Evolutionary conservation across 2,113 vertebrate genomes (phyloP).

Genomic region (Chinchilla lanigera): DNA sequence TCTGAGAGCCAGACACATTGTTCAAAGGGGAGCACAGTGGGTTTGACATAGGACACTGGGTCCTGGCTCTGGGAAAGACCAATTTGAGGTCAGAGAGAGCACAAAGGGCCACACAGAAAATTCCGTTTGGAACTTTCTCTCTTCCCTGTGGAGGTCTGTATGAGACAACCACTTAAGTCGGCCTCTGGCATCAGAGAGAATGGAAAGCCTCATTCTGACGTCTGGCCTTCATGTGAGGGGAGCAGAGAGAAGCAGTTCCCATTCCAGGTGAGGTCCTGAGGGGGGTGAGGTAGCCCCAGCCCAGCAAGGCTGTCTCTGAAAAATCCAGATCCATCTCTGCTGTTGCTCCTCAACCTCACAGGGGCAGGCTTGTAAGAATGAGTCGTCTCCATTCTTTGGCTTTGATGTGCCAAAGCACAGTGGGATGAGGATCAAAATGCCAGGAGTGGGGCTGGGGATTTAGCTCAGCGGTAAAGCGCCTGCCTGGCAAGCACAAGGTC

Average conservation of each 20-base stretch:
- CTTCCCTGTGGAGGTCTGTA: not conserved
- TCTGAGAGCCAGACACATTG: not conserved
- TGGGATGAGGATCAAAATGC: not conserved
- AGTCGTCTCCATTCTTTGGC: not conserved
- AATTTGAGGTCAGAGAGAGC: not conserved
- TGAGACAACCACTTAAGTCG: not conserved
- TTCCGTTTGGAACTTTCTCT: not conserved
- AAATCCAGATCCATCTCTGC: not conserved
- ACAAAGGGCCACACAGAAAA: not conserved
- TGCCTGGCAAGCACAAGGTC: too few species aligned
- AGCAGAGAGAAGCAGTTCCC: not conserved
- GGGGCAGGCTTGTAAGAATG: not conserved
- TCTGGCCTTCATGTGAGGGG: not conserved
- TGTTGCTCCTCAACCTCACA: not conserved
- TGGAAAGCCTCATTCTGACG: not conserved
- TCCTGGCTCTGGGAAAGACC: not conserved
- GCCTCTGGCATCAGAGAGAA: not conserved
- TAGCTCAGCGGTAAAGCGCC: too few species aligned
- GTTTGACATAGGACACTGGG: not conserved
- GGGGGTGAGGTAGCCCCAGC: not conserved
- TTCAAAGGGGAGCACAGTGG: not conserved
- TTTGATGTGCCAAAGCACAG: not conserved
- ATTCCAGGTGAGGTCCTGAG: too few species aligned
- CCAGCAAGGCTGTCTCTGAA: not conserved
- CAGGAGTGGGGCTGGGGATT: too few species aligned